Conservation (phyloP, 2,888 invertebrate species). For the Crematogaster levior region DNA sequence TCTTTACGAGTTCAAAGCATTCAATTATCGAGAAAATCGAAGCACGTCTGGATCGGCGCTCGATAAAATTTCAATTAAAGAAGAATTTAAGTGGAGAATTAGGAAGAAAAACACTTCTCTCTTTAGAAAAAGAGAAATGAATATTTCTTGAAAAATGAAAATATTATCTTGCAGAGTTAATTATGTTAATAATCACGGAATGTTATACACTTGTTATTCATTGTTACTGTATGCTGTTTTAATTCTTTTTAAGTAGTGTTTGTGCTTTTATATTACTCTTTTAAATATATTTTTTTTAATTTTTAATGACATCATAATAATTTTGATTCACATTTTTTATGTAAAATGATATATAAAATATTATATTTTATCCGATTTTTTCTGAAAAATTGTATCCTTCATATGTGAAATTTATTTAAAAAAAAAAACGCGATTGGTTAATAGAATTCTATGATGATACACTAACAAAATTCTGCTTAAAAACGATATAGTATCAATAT, state of each 20-base stretch:
- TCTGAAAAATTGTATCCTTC: not conserved
- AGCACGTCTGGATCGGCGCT: slow-evolving; percentile 22
- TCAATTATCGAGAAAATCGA: slow-evolving; percentile 26
- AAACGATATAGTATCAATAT: too few relatives aligned
- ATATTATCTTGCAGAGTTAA: not conserved
- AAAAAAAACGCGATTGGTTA: not conserved
- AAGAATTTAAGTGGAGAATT: not conserved
- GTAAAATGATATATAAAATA: not conserved
- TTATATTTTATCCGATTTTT: not conserved
- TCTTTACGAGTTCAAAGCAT: slow-evolving; percentile 37
- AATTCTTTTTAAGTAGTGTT: not conserved
- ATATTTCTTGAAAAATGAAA: not conserved
- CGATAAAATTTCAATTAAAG: slow-evolving; percentile 3
- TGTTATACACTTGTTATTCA: not conserved
- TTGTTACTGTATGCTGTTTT: slow-evolving; percentile 1
- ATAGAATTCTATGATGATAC: not conserved
- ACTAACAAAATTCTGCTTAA: not conserved
- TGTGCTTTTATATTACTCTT: not conserved
- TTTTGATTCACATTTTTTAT: not conserved
- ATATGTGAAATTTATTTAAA: not conserved
- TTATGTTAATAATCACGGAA: not conserved
- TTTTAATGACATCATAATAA: not conserved
- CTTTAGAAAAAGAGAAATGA: slow-evolving; percentile 5
- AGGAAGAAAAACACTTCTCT: not conserved
- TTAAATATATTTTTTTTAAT: not conserved